Percentiles rank a stretch among this genome's conserved stretches.
phyloP scores from a whole-genome alignment of 1,140 invertebrate species.

The Drosophila insularis region DNA sequence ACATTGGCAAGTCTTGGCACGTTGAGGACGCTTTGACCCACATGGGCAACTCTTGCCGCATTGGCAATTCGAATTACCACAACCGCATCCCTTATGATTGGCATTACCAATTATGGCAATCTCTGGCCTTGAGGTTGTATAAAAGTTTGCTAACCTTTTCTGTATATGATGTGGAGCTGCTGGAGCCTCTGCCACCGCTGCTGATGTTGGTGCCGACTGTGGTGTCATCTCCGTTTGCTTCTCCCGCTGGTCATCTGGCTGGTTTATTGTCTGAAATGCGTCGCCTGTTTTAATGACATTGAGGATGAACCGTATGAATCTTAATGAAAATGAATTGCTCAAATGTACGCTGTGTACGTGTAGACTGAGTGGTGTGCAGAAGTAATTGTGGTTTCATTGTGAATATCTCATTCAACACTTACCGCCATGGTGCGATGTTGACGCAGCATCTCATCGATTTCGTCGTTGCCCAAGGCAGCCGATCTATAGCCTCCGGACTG shows the following conservation, averaged over 20 bases:
- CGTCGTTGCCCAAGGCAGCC: constrained; percentile 66
- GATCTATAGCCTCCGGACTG: constrained; percentile 52
- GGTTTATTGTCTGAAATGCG: constrained; percentile 80
- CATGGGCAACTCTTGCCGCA: constrained; percentile 20
- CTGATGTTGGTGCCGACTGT: constrained; percentile 16
- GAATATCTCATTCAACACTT: constrained; percentile 29
- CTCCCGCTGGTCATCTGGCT: constrained; percentile 23
- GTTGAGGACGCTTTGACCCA: neutral
- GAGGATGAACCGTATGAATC: constrained; percentile 53
- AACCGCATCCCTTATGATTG: constrained; percentile 38
- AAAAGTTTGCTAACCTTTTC: constrained; percentile 74
- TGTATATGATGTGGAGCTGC: constrained; percentile 44
- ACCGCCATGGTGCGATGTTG: constrained; percentile 62
- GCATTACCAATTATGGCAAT: neutral
- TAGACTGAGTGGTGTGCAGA: constrained; percentile 21
- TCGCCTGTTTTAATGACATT: constrained; percentile 80
- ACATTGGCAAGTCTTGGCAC: neutral
- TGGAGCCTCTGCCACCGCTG: constrained; percentile 3
- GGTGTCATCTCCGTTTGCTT: neutral
- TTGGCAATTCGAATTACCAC: constrained; percentile 42
- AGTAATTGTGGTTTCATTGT: neutral
- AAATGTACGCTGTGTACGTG: constrained; percentile 6
- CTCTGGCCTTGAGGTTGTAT: constrained; percentile 5
- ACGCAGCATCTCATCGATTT: constrained; percentile 70
- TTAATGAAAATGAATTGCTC: constrained; percentile 49